Base-by-base conservation (phyloP, 1,140 invertebrate species). In the Papilio polytes region DNA sequence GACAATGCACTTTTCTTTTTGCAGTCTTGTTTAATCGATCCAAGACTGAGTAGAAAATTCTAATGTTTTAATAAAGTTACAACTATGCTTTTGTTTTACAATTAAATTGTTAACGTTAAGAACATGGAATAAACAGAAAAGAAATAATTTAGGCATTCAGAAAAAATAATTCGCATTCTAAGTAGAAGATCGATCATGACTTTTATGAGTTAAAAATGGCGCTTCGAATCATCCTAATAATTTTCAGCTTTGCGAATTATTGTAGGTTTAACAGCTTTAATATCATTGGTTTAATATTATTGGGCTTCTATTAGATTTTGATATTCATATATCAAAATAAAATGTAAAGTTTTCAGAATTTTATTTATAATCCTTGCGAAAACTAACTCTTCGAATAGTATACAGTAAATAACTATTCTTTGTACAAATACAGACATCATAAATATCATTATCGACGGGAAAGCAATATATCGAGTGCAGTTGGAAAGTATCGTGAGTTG, bases 401-500 rank as follows among this genome's bases (percentile, higher is more conserved):
- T 56, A 10, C n/a, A 6, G 53, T 56, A n/a, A 63, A 70, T 31
- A 70, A 15, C 63, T 31, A 13, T 31, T 3, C 59, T 13, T 31
- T 15, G 63, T 20, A 51, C 22, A 46, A 76, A 76, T 18, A 76
- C 41, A 48, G 74, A 48, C 46, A 51, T 76, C 74, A 76, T 51
- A 76, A 76, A 76, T 76, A 76, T 48, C 26, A 46, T 76, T 76
- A 76, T 76, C 74, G 41, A 76, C 3, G 20, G 44, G 2, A 46
- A 51, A 76, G 74, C 18, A 76, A 76, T 76, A 76, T 26, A 76
- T 76, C 22, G 74, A 26, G 9, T 76, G 74, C 46, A 53, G 74
- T 76, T 74, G 72, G 36, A 74, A 74, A 51, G 46, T 76, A 48
- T 76, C 74, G 74, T 74, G 18, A 46, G 44, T 76, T 46, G 41